Evolutionary conservation across 2,113 vertebrate species (phyloP).

Genomic region (Glaucidium brasilianum): DNA sequence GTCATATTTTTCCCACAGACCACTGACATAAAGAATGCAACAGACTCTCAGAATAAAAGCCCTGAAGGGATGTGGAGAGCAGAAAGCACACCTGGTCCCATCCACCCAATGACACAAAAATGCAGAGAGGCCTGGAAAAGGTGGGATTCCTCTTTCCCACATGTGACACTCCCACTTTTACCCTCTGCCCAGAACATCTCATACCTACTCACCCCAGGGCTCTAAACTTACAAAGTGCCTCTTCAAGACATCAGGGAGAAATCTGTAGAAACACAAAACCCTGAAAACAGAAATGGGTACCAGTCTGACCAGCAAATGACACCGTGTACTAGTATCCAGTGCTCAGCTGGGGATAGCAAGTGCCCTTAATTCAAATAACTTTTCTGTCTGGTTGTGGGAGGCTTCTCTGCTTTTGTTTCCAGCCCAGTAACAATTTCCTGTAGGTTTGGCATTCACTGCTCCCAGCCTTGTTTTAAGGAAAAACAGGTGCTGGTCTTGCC

Average conservation of each 20-base stretch:
- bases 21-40: conserved; percentile 4
- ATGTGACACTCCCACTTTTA: neutral
- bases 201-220: neutral
- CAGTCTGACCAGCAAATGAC: neutral
- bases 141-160: neutral
- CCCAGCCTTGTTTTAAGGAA: neutral
- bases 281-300: neutral
- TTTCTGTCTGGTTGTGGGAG: neutral
- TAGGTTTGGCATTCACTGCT: neutral
- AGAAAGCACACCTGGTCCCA: conserved; percentile 3
- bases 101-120: neutral
- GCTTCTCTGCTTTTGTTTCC: neutral
- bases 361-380: neutral
- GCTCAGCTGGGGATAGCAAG: neutral
- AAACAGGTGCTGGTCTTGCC: neutral
- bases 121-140: neutral
- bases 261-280: neutral
- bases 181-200: neutral
- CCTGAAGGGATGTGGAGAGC: neutral
- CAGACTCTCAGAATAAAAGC: neutral
- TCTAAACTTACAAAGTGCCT: neutral
- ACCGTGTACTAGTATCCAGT: neutral
- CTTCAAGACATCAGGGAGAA: neutral
- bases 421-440: neutral
- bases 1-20: neutral